phyloP scores from a whole-genome alignment of 2,888 invertebrate species.

The Agrotis clavis region DNA sequence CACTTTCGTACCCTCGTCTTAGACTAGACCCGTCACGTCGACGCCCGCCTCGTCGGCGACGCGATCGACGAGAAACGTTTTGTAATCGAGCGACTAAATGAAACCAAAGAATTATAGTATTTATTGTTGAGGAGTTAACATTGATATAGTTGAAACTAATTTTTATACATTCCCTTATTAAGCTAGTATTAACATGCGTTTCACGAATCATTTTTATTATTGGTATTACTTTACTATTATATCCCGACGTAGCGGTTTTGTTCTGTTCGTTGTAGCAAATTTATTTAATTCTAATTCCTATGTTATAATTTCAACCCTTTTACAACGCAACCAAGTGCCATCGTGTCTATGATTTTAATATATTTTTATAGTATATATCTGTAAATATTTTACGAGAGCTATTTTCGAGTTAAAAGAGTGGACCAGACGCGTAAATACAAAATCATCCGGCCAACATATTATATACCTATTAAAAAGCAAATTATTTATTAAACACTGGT shows the following conservation, averaged over 20 bases:
- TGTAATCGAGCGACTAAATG: conserved; percentile 86
- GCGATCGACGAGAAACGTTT: conserved; percentile 68
- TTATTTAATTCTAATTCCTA: conserved; percentile 72
- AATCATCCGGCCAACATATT: conserved; percentile 83
- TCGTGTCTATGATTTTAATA: conserved; percentile 87
- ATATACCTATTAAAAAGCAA: conserved; percentile 52
- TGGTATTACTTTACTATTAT: conserved; percentile 57
- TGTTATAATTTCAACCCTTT: conserved; percentile 75
- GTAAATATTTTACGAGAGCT: conserved; percentile 84
- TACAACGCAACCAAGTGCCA: conserved; percentile 90
- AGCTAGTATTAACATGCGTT: conserved; percentile 64
- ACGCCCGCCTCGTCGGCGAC: conserved; percentile 36
- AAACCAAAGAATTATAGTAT: conserved; percentile 91
- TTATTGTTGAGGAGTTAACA: conserved; percentile 87
- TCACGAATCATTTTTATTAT: conserved; percentile 57
- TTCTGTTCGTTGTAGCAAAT: conserved; percentile 62
- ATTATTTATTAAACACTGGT: conserved; percentile 65
- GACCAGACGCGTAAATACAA: conserved; percentile 74
- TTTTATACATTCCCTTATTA: conserved; percentile 85
- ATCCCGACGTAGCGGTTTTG: conserved; percentile 56
- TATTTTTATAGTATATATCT: conserved; percentile 84
- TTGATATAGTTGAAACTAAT: conserved; percentile 85
- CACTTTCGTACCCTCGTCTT: conserved; percentile 66
- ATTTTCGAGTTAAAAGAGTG: conserved; percentile 82
- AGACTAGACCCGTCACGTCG: conserved; percentile 64